Evolutionary conservation across 2,797 vertebrate genomes (phyloP).

Genomic region (Parauchenoglanis ngamensis): DNA sequence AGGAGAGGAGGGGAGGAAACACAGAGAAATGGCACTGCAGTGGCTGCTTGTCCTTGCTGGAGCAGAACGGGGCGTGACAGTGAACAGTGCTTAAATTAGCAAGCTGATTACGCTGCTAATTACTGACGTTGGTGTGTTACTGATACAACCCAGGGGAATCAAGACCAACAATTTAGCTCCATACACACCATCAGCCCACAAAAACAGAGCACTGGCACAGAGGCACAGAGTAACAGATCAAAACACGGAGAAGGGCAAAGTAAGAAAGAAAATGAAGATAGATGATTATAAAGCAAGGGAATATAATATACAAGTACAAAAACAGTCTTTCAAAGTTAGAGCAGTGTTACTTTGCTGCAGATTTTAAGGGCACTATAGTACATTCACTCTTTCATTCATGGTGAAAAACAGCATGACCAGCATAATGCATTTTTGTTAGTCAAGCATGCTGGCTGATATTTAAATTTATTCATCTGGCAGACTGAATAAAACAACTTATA

Average conservation of each 20-base stretch:
- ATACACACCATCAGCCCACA: neutral
- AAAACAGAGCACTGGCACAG: constrained; percentile 50
- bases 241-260: neutral
- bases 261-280: neutral
- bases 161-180: constrained; percentile 72
- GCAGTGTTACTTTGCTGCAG: constrained; percentile 17
- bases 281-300: neutral
- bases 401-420: constrained; percentile 21
- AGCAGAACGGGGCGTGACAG: constrained; percentile 63
- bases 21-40: constrained; percentile 10
- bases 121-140: constrained; percentile 76
- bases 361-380: neutral
- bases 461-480: constrained; percentile 34
- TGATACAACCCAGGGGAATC: constrained; percentile 78
- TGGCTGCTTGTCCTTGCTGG: constrained; percentile 45
- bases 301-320: constrained; percentile 27
- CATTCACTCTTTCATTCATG: constrained; percentile 13
- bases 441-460: constrained; percentile 17
- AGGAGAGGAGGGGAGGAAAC: constrained; percentile 15
- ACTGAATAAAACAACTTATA: constrained; percentile 36
- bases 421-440: constrained; percentile 31
- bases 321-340: constrained; percentile 38
- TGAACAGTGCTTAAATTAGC: constrained; percentile 76
- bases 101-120: constrained; percentile 84
- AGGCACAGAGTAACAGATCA: neutral